Conservation (phyloP, 2,113 vertebrate species). For the Ranitomeya variabilis region DNA sequence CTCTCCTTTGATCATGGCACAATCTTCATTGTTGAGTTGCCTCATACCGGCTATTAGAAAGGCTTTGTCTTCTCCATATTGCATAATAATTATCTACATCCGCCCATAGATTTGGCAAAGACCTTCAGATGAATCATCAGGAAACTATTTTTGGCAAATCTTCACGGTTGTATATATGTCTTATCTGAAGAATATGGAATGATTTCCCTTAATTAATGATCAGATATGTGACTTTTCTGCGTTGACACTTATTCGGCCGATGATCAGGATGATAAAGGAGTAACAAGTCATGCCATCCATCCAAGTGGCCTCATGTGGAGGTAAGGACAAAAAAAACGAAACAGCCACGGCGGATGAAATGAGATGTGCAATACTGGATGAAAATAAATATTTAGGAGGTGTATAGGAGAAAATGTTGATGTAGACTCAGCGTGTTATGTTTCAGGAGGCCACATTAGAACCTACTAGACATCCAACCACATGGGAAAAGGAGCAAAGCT, state of each 20-base stretch:
- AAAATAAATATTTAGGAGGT: too few species aligned
- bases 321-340: neutral
- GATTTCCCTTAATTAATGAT: neutral
- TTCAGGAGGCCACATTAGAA: neutral
- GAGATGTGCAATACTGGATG: neutral
- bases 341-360: neutral
- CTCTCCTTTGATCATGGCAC: neutral
- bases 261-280: neutral
- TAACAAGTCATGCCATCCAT: neutral
- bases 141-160: constrained; percentile 9
- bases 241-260: neutral
- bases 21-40: neutral
- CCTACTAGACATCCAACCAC: too few species aligned
- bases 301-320: neutral
- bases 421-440: neutral
- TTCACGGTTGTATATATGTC: neutral
- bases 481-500: too few species aligned
- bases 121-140: neutral
- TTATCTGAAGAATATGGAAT: neutral
- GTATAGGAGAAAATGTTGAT: neutral
- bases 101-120: neutral
- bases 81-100: neutral
- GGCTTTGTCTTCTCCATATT: neutral
- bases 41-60: neutral
- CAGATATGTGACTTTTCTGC: neutral